Base-by-base conservation (phyloP, 2,797 vertebrate species). In the Hippoglossus hippoglossus region DNA sequence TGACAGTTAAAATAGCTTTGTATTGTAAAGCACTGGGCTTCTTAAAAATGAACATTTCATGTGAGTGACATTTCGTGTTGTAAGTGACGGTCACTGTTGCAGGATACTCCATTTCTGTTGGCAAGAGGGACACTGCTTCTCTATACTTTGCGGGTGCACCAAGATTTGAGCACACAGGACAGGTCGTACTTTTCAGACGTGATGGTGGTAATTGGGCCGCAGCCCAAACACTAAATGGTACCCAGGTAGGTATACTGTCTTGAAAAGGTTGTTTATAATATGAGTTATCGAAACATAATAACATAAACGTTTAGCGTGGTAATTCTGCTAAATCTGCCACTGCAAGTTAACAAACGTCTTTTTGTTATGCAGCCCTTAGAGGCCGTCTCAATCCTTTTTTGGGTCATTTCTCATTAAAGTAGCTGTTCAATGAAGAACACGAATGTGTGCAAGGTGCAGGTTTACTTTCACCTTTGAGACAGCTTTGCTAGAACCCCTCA, bases 61-160 rank as follows among this genome's bases (percentile, higher is more conserved):
- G 2, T 49, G n/a, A n/a, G n/a, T 44, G 15, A 44, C 16, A 44
- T 16, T 16, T 41, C 12, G 1, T 41, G 39, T 41, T 16, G 12
- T 46, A 2, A 65, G 7, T 54, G 24, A 0, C 22, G 52, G 2
- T 31, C 15, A 12, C 34, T 60, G 24, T 79, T 87, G 53, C 81
- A 96, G 95, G 96, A 61, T 96, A 95, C 63, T 88, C 95, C 0
- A 18, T 95, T 59, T 63, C 90, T 67, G 85, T 83, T 59, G 94
- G 92, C 55, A 41, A 83, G 79, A 91, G 36, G 56, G 76, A 59
- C 3, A 36, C 63, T 0, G 11, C 10, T 31, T 0, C 55, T 34
- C 44, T 94, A 0, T 93, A 89, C 63, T 91, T 94, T n/a, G 67
- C 88, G 0, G 96, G 96, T 25, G 95, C 96, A 9, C 96, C 96